Percentiles rank a stretch among this genome's conserved stretches.
phyloP scores from a whole-genome alignment of 2,888 invertebrate genomes.

The Drosophila ustulata region DNA sequence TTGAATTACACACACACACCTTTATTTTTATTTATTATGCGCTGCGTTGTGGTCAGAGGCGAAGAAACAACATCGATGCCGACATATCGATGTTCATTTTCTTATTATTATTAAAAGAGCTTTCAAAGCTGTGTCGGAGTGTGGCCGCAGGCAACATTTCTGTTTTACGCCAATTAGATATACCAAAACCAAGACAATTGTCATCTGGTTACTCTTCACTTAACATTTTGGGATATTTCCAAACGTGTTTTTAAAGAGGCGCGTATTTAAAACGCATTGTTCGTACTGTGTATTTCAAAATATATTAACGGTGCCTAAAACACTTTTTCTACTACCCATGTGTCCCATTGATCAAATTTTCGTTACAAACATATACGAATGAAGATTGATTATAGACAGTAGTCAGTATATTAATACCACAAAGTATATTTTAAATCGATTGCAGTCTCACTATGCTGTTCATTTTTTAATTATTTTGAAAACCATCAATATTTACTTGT shows the following conservation, averaged over 20 bases:
- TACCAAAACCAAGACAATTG: background rate
- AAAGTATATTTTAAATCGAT: no score
- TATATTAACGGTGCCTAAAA: no score
- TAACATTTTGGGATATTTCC: background rate
- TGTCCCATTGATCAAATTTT: no score
- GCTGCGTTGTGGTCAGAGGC: constrained; percentile 53
- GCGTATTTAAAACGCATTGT: background rate
- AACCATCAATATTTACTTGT: no score
- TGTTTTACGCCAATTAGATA: background rate
- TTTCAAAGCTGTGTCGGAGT: background rate
- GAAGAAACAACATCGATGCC: background rate
- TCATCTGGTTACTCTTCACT: background rate
- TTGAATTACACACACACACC: constrained; percentile 20
- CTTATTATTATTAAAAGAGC: background rate
- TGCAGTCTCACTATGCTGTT: no score
- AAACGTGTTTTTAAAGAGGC: background rate
- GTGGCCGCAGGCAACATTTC: background rate
- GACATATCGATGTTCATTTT: background rate
- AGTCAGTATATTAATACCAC: no score
- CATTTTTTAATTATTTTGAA: no score
- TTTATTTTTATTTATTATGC: constrained; percentile 53
- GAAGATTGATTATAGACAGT: no score
- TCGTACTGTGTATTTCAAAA: no score
- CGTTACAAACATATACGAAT: no score
- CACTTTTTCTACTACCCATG: no score